A percentile compares a stretch with the other conserved stretches of the same genome.
Conservation (phyloP, 2,113 vertebrate species). For the Prietella phreatophila region DNA sequence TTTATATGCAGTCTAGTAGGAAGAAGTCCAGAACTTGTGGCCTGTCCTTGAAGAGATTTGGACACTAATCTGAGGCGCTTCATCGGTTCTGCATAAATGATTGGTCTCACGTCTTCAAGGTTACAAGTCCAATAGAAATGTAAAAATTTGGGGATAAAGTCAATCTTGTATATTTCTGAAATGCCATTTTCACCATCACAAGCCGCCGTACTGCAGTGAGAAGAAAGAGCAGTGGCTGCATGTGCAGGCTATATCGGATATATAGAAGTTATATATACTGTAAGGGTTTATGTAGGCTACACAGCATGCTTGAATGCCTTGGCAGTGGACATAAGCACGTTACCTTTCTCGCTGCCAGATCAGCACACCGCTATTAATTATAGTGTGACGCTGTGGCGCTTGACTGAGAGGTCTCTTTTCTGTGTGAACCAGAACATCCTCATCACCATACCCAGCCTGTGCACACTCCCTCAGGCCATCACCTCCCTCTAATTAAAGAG, state of each 20-base stretch:
- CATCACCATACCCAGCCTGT: slow-evolving; percentile 33
- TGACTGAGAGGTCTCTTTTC: slow-evolving; percentile 30
- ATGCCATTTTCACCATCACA: neutral
- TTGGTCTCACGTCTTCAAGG: neutral
- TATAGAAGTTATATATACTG: neutral
- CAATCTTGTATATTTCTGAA: neutral
- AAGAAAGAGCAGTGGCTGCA: neutral
- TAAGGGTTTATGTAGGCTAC: neutral
- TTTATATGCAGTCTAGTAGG: neutral
- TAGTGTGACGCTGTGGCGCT: slow-evolving; percentile 18
- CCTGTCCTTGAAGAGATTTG: neutral
- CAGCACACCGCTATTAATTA: slow-evolving; percentile 41
- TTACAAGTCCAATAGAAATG: neutral
- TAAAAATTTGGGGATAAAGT: neutral
- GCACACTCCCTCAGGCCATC: slow-evolving; percentile 32
- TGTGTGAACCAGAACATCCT: slow-evolving; percentile 32
- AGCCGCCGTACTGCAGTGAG: neutral
- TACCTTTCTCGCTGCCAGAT: slow-evolving; percentile 28
- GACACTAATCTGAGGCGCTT: neutral
- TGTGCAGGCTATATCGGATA: neutral
- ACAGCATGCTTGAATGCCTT: slow-evolving; percentile 12
- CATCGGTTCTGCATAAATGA: neutral
- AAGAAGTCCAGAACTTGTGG: slow-evolving; percentile 1
- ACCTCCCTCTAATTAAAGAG: slow-evolving; percentile 43
- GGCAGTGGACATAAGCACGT: neutral